phyloP scores from a whole-genome alignment of 2,888 invertebrate genomes.

The Nomada hirtipes region DNA sequence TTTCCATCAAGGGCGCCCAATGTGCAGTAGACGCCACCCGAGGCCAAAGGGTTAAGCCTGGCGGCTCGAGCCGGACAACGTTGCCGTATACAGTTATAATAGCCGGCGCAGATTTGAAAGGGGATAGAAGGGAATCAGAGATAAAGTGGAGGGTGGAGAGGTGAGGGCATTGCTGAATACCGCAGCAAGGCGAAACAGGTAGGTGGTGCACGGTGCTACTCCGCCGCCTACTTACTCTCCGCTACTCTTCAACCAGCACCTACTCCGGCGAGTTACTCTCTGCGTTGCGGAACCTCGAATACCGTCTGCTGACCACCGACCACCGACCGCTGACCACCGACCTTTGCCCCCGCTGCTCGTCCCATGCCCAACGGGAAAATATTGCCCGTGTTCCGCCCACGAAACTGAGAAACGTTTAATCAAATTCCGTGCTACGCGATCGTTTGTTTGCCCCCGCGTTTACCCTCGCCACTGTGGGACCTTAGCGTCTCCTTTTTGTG shows the following conservation, averaged over 20 bases:
- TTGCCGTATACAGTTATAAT: slow-evolving; percentile 4
- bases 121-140: slow-evolving; percentile 4
- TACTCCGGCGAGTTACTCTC: slow-evolving; percentile 60
- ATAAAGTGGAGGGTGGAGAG: background rate
- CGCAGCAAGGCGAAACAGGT: slow-evolving; percentile 41
- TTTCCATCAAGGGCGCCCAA: too few species aligned
- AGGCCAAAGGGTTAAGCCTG: slow-evolving; percentile 1
- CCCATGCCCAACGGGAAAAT: slow-evolving; percentile 39
- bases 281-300: slow-evolving; percentile 51
- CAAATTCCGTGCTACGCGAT: slow-evolving; percentile 26
- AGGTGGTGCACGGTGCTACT: slow-evolving; percentile 36
- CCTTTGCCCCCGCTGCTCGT: slow-evolving; percentile 26
- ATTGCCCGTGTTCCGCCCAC: slow-evolving; percentile 25
- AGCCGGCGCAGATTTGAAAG: background rate
- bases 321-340: slow-evolving; percentile 44
- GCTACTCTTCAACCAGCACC: slow-evolving; percentile 57
- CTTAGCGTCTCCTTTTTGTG: background rate
- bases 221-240: slow-evolving; percentile 55
- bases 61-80: background rate
- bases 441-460: background rate
- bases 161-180: slow-evolving; percentile 30
- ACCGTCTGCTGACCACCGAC: slow-evolving; percentile 40
- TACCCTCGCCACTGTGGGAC: background rate
- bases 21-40: too few species aligned
- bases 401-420: slow-evolving; percentile 43